These are phyloP conservation scores for Ceraclea dissimilis DNA, from an alignment of 2,888 invertebrate species.

Conservation along the genomic window DNA sequence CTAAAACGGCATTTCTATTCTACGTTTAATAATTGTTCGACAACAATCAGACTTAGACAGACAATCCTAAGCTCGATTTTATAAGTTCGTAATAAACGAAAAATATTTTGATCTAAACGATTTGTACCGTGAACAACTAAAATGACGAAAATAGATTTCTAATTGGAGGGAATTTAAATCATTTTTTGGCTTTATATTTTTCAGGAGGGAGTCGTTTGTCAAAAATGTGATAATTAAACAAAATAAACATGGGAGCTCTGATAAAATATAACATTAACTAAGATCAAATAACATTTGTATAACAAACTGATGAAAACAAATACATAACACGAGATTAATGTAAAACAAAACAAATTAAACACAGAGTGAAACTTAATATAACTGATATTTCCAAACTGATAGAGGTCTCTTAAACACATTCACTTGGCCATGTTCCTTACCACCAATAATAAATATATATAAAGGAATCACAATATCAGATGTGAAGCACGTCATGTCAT, in stretches of 20 bases:
- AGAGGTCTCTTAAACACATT: conserved; percentile 70
- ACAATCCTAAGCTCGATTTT: conserved; percentile 10
- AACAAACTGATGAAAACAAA: background rate
- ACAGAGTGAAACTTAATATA: conserved; percentile 34
- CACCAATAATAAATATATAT: conserved; percentile 67
- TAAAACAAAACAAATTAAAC: background rate
- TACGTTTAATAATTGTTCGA: too few species aligned
- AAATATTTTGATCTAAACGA: too few species aligned
- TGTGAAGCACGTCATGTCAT: conserved; percentile 29
- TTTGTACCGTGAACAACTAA: too few species aligned
- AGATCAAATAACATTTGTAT: background rate
- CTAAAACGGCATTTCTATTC: too few species aligned
- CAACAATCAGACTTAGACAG: conserved; percentile 8
- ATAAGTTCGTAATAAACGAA: background rate
- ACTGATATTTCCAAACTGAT: conserved; percentile 69
- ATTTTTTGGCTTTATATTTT: too few species aligned
- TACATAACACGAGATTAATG: background rate
- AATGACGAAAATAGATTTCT: too few species aligned
- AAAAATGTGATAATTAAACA: background rate
- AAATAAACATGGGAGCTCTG: too few species aligned
- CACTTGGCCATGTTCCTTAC: conserved; percentile 70
- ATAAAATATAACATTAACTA: background rate
- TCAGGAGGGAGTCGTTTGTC: background rate
- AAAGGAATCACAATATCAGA: conserved; percentile 45
- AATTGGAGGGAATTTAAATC: too few species aligned